A percentile compares a stretch with the other conserved stretches of the same genome.
These are phyloP conservation scores for Carabus problematicus DNA, from an alignment of 2,888 invertebrate species.

Conservation along the genomic window DNA sequence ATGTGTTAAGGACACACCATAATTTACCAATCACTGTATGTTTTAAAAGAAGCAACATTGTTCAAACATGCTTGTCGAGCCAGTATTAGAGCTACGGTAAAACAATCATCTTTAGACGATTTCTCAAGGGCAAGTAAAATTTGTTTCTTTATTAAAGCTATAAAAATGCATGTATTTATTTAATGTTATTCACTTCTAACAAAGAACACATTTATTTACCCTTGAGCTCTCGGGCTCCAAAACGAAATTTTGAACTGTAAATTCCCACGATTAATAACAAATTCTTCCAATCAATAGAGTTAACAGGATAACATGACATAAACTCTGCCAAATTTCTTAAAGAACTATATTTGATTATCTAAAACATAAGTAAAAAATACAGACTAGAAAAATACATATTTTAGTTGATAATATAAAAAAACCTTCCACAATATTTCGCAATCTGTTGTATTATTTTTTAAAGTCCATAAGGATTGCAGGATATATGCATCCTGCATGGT, in stretches of 20 bases:
- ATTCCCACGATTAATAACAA: no score
- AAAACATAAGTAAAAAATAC: no score
- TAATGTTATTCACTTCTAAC: no score
- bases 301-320: no score
- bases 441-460: not conserved
- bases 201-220: no score
- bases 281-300: no score
- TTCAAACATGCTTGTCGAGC: not conserved
- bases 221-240: no score
- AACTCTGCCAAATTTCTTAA: slow-evolving; percentile 2
- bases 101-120: not conserved
- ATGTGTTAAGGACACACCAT: not conserved
- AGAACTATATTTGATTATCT: not conserved
- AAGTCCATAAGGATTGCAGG: slow-evolving; percentile 1
- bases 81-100: not conserved
- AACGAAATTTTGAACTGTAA: no score
- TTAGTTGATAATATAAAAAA: not conserved
- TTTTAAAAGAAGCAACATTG: not conserved
- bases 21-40: slow-evolving; percentile 11
- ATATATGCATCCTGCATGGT: slow-evolving; percentile 1
- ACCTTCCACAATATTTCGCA: not conserved
- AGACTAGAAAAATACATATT: no score
- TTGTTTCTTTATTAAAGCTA: no score
- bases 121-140: no score
- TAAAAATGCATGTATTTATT: no score